Base-by-base conservation (phyloP, 2,888 invertebrate species). In the Nomada flava region DNA sequence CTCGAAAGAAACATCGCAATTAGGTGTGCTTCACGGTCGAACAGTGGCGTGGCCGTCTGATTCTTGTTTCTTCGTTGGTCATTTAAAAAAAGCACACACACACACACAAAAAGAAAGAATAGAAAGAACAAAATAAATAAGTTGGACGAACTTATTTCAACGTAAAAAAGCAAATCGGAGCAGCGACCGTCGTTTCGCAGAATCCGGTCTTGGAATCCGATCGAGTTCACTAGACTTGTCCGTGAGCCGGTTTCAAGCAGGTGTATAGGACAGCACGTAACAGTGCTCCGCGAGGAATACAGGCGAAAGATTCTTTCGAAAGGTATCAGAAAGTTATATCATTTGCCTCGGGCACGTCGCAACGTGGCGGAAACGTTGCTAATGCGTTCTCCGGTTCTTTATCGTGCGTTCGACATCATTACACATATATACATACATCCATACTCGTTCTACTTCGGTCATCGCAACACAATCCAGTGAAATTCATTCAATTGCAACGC, bases 201-300 rank as follows among this genome's bases (percentile, higher is more conserved):
- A 92, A 92, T 91, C 91, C 89, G 91, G 90, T 90, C 89, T 90
- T 87, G 92, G 89, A 90, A 91, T 91, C 90, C 88, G 89, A 90
- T 92, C 90, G 90, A 91, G 91, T 91, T 91, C 89, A 90, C 86
- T 87, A 89, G 90, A 90, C 90, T 87, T 86, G 85, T 29, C 80
- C 73, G 71, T 59, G 86, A 87, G 90, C 90, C 91, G 91, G 91
- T 90, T 91, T 88, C 79, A 82, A 85, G 87, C 89, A 85, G 86
- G 86, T 89, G 88, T 86, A 79, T 63, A 80, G 80, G 67, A 75
- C 70, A 63, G 69, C 68, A 68, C 72, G 67, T 82, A 79, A 79
- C 65, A 82, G 63, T 76, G 72, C 68, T 65, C 50, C 68, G 60
- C 63, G 70, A 44, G 63, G 55, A 73, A 68, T 68, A 60, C 76